Evolutionary conservation across 2,113 vertebrate species (phyloP).

Genomic region (Erpornis zantholeuca): DNA sequence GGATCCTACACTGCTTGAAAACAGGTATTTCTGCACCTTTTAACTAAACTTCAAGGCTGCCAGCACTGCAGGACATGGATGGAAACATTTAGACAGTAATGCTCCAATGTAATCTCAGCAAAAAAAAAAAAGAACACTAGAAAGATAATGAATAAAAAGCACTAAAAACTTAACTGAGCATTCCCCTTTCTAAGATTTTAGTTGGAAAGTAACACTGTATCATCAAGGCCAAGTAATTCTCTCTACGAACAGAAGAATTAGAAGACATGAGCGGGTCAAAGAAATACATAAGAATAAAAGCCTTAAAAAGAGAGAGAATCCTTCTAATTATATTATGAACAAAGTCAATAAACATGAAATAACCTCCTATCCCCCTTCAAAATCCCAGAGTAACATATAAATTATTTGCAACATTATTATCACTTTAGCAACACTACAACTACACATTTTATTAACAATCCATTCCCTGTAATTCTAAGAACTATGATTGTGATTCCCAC

Average conservation of each 20-base stretch:
- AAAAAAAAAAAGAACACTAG: neutral
- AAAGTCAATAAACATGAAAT: neutral
- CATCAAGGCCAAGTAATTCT: neutral
- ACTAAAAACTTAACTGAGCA: neutral
- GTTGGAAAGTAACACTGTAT: neutral
- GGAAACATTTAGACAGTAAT: neutral
- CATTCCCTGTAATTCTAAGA: neutral
- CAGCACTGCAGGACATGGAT: no score
- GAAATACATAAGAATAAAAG: neutral
- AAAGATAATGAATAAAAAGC: neutral
- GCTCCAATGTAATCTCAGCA: neutral
- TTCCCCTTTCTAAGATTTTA: neutral
- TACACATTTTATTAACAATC: neutral
- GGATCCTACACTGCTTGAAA: neutral
- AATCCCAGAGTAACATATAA: neutral
- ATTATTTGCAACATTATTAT: neutral
- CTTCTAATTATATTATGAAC: neutral
- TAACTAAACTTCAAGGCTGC: neutral
- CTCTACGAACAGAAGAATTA: neutral
- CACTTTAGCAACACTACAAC: neutral
- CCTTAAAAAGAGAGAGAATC: neutral
- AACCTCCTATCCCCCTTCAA: neutral
- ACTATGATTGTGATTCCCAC: neutral
- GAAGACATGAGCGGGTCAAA: neutral
- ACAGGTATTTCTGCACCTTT: neutral